A percentile compares a stretch with the other conserved stretches of the same genome.
These are phyloP conservation scores for Myrmecophaga tridactyla DNA, from an alignment of 2,113 vertebrate species.

Conservation along the genomic window DNA sequence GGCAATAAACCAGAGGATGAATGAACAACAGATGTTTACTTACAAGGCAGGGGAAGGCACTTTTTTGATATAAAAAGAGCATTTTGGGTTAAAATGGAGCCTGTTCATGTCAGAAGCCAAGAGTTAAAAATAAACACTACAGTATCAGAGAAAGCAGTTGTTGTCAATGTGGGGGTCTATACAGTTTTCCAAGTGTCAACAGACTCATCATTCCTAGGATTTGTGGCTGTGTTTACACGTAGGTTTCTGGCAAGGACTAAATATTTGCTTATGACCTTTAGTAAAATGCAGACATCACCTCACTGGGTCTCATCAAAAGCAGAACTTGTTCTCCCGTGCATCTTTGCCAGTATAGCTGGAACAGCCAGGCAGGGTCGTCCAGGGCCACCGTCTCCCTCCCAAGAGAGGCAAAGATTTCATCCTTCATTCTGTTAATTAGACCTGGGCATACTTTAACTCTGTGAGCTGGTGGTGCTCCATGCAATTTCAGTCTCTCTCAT, in stretches of 20 bases:
- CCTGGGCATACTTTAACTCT: background rate
- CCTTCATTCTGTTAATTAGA: background rate
- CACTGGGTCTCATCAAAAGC: slow-evolving; percentile 58
- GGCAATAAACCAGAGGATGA: background rate
- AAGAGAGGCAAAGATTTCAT: background rate
- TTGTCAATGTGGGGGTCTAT: background rate
- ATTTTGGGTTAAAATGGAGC: background rate
- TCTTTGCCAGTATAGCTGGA: slow-evolving; percentile 29
- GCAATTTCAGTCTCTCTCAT: background rate
- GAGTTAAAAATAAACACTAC: background rate
- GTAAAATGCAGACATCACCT: slow-evolving; percentile 69
- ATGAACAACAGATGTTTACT: background rate
- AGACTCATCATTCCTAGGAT: background rate
- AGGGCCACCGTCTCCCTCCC: background rate
- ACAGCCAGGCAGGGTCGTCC: background rate
- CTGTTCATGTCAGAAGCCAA: background rate
- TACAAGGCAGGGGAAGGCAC: too few species aligned
- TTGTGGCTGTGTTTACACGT: background rate
- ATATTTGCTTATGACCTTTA: slow-evolving; percentile 46
- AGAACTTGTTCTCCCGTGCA: slow-evolving; percentile 39
- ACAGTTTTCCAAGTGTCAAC: background rate
- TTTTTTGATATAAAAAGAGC: slow-evolving; percentile 7
- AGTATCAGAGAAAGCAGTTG: background rate
- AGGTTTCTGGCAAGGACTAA: slow-evolving; percentile 50
- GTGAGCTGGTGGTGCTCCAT: background rate